Evolutionary conservation across 2,113 vertebrate species (phyloP), one percentile per base, ranked within the genome.

Genomic region (Plectropomus leopardus): DNA sequence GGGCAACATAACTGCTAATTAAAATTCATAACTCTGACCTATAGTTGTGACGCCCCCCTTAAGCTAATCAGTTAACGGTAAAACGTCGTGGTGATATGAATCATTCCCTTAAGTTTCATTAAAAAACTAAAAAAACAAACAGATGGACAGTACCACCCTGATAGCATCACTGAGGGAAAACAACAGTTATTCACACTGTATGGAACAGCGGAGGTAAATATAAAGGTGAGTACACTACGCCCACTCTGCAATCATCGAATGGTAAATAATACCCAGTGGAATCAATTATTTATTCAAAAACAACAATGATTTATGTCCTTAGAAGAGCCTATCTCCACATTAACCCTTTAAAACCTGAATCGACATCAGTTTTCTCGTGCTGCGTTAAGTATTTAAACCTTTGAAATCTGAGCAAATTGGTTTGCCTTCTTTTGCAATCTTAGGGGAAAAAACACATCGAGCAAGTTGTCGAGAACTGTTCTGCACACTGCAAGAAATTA

Each of bases 21-120:
- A 70, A 73, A 88, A 84, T 76, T 76, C 80, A 88, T 75, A 60
- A 68, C 60, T 72, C 50, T 73, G 63, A 76, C 69, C 68, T 53
- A 28, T 26, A 69, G 58, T 57, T 45, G 51, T 73, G 54, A 71
- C 28, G 6, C 55, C 19, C 21, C 45, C 68, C 53, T 15, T 9
- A 1, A 67, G 68, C 40, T 73, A 40, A 82, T 82, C 70, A 24
- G 68, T 15, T 58, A 78, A 45, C 4, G 28, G 53, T 36, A 23
- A 21, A 26, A n/a, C 11, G 21, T 42, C 5, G 4, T 4, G 42
- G 7, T 5, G 45, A 30, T 44, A 21, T 82, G 78, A 85, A 72
- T 85, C 64, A 76, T 59, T 67, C 77, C 45, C 68, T 76, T 19
- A 63, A 69, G 75, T 74, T 87, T 82, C 60, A 84, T 82, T 75